Evolutionary conservation across 1,140 invertebrate genomes (phyloP).

Genomic region (Catajapyx aquilonaris): DNA sequence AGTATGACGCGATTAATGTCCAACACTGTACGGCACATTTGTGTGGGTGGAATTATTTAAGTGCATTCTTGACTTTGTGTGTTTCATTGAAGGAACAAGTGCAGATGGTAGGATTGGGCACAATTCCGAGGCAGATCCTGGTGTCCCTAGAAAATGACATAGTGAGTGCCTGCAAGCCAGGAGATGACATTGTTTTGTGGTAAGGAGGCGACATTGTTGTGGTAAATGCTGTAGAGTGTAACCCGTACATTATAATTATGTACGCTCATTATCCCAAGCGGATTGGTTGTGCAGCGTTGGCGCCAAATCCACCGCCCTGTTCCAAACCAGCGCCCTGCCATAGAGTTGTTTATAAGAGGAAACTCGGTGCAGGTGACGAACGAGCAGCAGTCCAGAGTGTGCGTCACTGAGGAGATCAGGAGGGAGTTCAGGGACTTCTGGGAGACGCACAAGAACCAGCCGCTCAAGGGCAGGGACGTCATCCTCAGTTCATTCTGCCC

Average conservation of each 20-base stretch:
- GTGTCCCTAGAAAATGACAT: constrained; percentile 68
- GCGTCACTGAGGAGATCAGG: constrained; percentile 43
- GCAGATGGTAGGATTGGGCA: constrained; percentile 41
- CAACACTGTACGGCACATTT: not conserved
- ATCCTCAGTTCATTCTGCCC: constrained; percentile 69
- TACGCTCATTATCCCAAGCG: constrained; percentile 30
- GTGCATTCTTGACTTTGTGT: constrained; percentile 3
- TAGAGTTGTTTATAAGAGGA: constrained; percentile 46
- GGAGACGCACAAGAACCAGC: constrained; percentile 34
- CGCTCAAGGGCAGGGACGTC: constrained; percentile 48
- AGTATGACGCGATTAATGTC: not conserved
- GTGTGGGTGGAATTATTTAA: not conserved
- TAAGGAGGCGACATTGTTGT: no score
- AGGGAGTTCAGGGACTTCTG: constrained; percentile 55
- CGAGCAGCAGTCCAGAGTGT: constrained; percentile 31
- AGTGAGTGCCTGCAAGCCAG: constrained; percentile 67
- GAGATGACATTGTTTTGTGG: constrained; percentile 69
- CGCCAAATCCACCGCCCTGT: no score
- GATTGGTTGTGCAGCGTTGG: constrained; percentile 53
- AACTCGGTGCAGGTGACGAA: constrained; percentile 55
- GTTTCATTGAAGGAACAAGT: constrained; percentile 40
- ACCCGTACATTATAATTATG: constrained; percentile 6
- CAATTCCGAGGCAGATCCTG: constrained; percentile 53
- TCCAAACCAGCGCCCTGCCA: constrained; percentile 37
- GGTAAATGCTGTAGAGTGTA: no score